phyloP scores from a whole-genome alignment of 1,140 invertebrate genomes.

The Drosophila littoralis region DNA sequence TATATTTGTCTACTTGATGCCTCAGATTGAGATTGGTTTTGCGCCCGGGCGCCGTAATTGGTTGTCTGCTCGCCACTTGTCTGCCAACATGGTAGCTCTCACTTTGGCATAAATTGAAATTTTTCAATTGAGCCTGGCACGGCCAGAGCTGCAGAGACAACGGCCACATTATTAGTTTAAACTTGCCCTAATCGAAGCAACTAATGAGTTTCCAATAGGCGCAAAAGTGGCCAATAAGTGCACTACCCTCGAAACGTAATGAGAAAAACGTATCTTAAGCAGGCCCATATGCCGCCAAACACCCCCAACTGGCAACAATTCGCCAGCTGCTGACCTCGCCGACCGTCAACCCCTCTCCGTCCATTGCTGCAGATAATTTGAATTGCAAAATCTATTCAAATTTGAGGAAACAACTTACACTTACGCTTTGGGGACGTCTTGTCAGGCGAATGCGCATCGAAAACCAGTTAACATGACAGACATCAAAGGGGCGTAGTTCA shows the following conservation, averaged over 20 bases:
- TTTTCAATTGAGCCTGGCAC: constrained; percentile 59
- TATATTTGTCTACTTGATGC: constrained; percentile 81
- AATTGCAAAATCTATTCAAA: constrained; percentile 67
- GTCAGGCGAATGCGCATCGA: constrained; percentile 27
- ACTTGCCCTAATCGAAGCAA: constrained; percentile 49
- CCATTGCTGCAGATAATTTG: constrained; percentile 52
- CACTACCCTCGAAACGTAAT: constrained; percentile 36
- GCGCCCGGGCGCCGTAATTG: constrained; percentile 61
- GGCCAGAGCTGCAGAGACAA: not conserved
- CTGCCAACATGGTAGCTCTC: constrained; percentile 32
- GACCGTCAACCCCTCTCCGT: not conserved
- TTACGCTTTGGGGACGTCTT: not conserved
- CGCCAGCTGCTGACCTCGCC: constrained; percentile 18
- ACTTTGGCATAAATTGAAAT: constrained; percentile 69
- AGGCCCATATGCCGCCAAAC: constrained; percentile 32
- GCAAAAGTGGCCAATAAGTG: constrained; percentile 51
- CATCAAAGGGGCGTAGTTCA: constrained; percentile 75
- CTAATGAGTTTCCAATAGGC: constrained; percentile 80
- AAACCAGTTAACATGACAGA: constrained; percentile 67
- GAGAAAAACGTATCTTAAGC: constrained; percentile 49
- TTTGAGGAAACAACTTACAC: constrained; percentile 10
- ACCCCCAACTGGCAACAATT: constrained; percentile 2
- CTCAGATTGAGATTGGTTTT: constrained; percentile 74
- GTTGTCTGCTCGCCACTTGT: constrained; percentile 47
- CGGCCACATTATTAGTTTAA: constrained; percentile 78